phyloP scores from a whole-genome alignment of 2,113 vertebrate genomes.

The Corythornis vintsioides region DNA sequence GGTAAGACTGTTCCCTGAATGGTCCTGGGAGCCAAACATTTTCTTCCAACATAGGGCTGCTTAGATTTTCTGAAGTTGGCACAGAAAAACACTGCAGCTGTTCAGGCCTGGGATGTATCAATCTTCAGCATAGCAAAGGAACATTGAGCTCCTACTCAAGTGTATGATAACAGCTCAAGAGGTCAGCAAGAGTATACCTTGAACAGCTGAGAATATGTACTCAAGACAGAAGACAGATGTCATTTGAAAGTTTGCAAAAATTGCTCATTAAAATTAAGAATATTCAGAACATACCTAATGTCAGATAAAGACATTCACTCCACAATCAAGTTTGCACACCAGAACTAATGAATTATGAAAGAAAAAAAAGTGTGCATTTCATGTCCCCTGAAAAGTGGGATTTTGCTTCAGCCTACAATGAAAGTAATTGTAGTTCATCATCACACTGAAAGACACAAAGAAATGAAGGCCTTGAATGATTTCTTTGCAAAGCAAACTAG shows the following conservation, averaged over 20 bases:
- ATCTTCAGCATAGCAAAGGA: slow-evolving; percentile 66
- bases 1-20: slow-evolving; percentile 45
- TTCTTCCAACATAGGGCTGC: slow-evolving; percentile 36
- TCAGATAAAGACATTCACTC: not conserved
- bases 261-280: slow-evolving; percentile 28
- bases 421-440: not conserved
- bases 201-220: slow-evolving; percentile 34
- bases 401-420: not conserved
- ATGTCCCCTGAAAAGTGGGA: not conserved
- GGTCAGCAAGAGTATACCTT: slow-evolving; percentile 38
- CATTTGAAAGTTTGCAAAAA: slow-evolving; percentile 40
- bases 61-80: slow-evolving; percentile 54
- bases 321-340: not conserved
- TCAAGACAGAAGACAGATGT: slow-evolving; percentile 19
- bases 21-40: slow-evolving; percentile 41
- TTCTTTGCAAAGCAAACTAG: not conserved
- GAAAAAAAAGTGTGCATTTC: not conserved
- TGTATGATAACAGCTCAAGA: slow-evolving; percentile 34
- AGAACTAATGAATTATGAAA: not conserved
- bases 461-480: not conserved
- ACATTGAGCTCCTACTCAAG: not conserved
- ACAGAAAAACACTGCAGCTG: slow-evolving; percentile 68
- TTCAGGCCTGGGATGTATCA: slow-evolving; percentile 67
- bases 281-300: not conserved
- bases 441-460: not conserved